Base-by-base conservation (phyloP, 2,113 vertebrate species). In the Glaucomys volans region DNA sequence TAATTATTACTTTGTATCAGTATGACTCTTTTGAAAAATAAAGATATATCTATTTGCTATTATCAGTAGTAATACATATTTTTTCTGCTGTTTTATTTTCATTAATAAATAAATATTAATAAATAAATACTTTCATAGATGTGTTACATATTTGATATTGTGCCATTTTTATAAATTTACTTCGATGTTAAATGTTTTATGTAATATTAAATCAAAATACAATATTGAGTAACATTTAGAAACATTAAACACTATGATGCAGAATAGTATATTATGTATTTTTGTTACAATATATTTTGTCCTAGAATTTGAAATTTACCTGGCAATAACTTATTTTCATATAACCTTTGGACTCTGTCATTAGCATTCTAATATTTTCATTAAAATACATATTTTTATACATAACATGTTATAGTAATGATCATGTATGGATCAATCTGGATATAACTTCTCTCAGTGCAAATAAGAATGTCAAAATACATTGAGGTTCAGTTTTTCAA, bases 121-220 rank as follows among this genome's bases (percentile, higher is more conserved):
- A 76, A 17, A 30, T 14, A 77, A 40, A 75, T 17, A 40, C 1
- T 35, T 83, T 74, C 24, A 44, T 28, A n/a, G 13, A 57, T 40
- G 6, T 4, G 3, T 0, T n/a, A 44, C 12, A 8, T 71, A 35
- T 83, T 57, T 76, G 40, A 50, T 88, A 77, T 47, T 77, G 24
- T 79, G 52, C 81, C 28, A 85, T 54, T 83, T 93, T 80, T 94
- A 75, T 32, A 69, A 59, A 72, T 76, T 82, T 83, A 50, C 40
- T 87, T 64, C n/a, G 24, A 66, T 2, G 22, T 62, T 87, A 47
- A 71, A 64, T 47, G 57, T n/a, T 42, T 54, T 64, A 7, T 83
- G 2, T 28, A 84, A 7, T 59, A 66, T 57, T 64, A 59, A 54
- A 64, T 82, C 42, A 67, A 95, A 81, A 57, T 94, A 47, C 37